phyloP scores from a whole-genome alignment of 35 echinoderm and acorn worm genomes.

The Apostichopus parvimensis region DNA sequence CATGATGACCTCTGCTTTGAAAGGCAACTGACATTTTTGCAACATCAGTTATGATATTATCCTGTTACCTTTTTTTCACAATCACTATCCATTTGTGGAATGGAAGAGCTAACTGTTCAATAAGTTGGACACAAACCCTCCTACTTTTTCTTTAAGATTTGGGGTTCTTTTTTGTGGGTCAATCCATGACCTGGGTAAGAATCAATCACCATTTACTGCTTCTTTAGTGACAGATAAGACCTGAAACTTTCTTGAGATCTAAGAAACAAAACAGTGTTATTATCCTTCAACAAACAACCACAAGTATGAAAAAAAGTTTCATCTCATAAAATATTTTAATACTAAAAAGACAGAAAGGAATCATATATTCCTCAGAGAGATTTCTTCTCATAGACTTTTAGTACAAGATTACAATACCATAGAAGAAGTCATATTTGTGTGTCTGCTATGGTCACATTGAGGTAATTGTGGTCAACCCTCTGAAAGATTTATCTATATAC shows the following conservation, averaged over 20 bases:
- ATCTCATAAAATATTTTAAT: too few relatives aligned
- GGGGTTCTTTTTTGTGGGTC: background rate
- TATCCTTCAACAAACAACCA: background rate
- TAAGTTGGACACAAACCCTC: background rate
- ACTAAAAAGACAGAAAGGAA: background rate
- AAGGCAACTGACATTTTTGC: too few relatives aligned
- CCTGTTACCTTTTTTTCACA: too few relatives aligned
- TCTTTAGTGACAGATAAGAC: background rate
- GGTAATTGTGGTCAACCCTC: background rate
- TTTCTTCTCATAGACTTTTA: background rate
- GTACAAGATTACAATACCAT: background rate
- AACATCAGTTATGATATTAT: too few relatives aligned
- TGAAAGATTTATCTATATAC: background rate
- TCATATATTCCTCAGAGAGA: background rate
- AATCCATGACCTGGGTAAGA: background rate
- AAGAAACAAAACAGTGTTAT: background rate
- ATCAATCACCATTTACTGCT: background rate
- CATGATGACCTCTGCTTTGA: too few relatives aligned
- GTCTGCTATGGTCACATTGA: background rate
- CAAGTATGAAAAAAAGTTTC: background rate
- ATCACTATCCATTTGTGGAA: too few relatives aligned
- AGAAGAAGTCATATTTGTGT: background rate
- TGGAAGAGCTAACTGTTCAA: background rate
- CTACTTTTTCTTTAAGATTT: background rate
- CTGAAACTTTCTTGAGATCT: background rate